Evolutionary conservation across 2,888 invertebrate species (phyloP).

Genomic region (Biston stratarius): DNA sequence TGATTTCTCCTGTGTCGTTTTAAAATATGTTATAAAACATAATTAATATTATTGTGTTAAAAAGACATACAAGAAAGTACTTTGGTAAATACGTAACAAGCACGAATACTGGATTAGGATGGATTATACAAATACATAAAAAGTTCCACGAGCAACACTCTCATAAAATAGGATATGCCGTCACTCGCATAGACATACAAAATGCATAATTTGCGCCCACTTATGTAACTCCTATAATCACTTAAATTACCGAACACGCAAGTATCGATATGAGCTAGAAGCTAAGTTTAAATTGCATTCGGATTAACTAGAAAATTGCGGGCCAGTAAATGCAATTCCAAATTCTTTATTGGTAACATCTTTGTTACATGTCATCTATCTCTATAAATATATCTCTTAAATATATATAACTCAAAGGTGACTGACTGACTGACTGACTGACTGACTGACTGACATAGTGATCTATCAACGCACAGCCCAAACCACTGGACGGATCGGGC

Average conservation of each 20-base stretch:
- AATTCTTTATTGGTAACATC: no score
- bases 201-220: slow-evolving; percentile 27
- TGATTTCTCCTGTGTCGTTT: no score
- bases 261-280: no score
- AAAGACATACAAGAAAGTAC: not conserved
- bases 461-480: no score
- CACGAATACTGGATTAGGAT: not conserved
- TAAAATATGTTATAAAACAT: no score
- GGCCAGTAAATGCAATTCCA: no score
- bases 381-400: no score
- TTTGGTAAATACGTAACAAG: not conserved
- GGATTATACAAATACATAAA: not conserved
- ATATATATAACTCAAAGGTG: no score
- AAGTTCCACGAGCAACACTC: not conserved
- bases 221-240: slow-evolving; percentile 59
- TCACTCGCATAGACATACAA: slow-evolving; percentile 17
- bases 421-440: no score
- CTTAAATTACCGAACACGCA: slow-evolving; percentile 52
- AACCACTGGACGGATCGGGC: no score
- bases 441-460: no score
- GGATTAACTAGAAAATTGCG: slow-evolving; percentile 22
- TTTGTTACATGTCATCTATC: no score
- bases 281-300: slow-evolving; percentile 51
- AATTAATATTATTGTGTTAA: not conserved
- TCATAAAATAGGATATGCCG: not conserved